Evolutionary conservation across 2,888 invertebrate species (phyloP).

Genomic region (Polydesmus complanatus): DNA sequence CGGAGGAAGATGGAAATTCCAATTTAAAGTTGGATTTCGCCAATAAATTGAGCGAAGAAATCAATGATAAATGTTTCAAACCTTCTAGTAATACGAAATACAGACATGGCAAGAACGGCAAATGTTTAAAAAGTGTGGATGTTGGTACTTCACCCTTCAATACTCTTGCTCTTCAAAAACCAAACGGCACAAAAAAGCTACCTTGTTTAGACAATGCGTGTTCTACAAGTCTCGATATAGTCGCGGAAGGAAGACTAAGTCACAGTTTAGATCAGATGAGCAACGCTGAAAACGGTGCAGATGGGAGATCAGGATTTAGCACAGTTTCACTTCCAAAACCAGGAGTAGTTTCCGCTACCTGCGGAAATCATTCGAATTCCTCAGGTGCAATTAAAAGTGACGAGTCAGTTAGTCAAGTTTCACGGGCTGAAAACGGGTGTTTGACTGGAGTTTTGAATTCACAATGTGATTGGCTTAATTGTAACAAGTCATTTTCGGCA

Average conservation of each 20-base stretch:
- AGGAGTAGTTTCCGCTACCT: neutral
- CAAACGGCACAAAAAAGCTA: neutral
- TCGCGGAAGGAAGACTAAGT: neutral
- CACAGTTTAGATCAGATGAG: neutral
- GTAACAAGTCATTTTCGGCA: slow-evolving; percentile 1
- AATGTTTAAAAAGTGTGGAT: neutral
- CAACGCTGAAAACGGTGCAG: neutral
- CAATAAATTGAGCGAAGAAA: neutral
- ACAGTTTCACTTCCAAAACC: neutral
- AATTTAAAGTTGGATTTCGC: neutral
- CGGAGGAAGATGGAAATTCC: neutral
- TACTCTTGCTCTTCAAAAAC: neutral
- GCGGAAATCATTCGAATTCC: too few relatives aligned
- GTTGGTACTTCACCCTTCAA: neutral
- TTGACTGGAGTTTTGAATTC: neutral
- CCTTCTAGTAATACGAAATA: too few relatives aligned
- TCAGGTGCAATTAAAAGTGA: neutral
- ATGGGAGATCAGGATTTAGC: neutral
- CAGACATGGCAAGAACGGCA: neutral
- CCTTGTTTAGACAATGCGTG: neutral
- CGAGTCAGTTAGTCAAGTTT: neutral
- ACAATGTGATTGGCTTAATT: neutral
- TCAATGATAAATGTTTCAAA: too few relatives aligned
- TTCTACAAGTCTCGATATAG: neutral
- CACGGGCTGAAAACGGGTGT: neutral